A percentile compares a stretch with the other conserved stretches of the same genome.
Evolutionary conservation across 2,113 vertebrate species (phyloP).

Genomic region (Podarcis muralis): DNA sequence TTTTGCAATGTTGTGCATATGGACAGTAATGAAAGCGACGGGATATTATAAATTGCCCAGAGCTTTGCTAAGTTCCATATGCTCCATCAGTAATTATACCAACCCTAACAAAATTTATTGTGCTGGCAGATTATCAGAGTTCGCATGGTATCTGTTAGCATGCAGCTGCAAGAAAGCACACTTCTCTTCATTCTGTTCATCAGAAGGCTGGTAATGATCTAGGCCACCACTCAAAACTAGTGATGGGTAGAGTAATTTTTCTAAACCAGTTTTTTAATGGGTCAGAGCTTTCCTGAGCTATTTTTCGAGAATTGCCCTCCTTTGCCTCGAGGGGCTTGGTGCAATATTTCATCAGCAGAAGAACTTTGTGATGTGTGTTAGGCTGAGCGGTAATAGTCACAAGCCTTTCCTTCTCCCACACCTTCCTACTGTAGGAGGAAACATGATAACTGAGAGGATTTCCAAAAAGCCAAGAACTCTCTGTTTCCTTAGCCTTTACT

Average conservation of each 20-base stretch:
- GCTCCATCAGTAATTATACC: slow-evolving; percentile 44
- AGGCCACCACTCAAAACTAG: background rate
- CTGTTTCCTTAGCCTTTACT: background rate
- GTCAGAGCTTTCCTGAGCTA: too few relatives aligned
- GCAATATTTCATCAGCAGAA: too few relatives aligned
- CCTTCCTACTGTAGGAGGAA: background rate
- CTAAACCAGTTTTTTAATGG: background rate
- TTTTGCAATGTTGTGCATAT: slow-evolving; percentile 28
- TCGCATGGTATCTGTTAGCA: slow-evolving; percentile 5
- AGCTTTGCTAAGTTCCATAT: slow-evolving; percentile 45
- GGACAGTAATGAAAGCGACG: slow-evolving; percentile 3
- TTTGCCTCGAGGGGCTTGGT: background rate
- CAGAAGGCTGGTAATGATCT: background rate
- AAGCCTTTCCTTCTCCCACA: background rate
- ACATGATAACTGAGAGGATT: background rate
- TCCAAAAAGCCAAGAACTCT: background rate
- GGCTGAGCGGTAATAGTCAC: background rate
- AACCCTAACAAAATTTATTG: slow-evolving; percentile 12
- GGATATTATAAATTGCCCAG: slow-evolving; percentile 30
- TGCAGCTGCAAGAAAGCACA: background rate
- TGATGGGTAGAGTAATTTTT: background rate
- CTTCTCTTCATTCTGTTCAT: background rate
- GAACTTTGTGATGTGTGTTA: background rate
- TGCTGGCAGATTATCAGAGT: background rate
- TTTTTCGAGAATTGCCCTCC: background rate